A percentile compares a stretch with the other conserved stretches of the same genome.
These are phyloP conservation scores for Stenurella melanura DNA, from an alignment of 2,888 invertebrate species.

Conservation along the genomic window DNA sequence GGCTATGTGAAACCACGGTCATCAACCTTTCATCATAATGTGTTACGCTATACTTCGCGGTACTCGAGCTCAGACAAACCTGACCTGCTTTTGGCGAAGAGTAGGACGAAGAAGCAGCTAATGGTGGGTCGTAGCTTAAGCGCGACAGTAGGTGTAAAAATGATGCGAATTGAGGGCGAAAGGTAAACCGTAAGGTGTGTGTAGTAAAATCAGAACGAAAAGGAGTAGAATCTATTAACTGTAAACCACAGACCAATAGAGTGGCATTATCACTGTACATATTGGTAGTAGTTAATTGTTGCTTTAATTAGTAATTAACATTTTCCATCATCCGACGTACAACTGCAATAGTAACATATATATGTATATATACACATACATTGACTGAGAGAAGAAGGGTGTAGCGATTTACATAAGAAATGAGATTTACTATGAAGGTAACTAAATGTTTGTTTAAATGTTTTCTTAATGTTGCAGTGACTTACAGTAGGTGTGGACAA, in stretches of 20 bases:
- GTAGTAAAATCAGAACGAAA: constrained; percentile 68
- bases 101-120: constrained; percentile 43
- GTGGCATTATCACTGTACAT: constrained; percentile 3
- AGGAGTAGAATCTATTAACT: constrained; percentile 51
- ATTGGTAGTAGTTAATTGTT: constrained; percentile 3
- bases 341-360: neutral
- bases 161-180: constrained; percentile 73
- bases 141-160: constrained; percentile 72
- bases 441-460: too few species aligned
- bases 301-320: constrained; percentile 2
- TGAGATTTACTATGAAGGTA: too few species aligned
- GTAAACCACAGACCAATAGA: constrained; percentile 43
- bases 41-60: constrained; percentile 71
- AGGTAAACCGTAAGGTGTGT: constrained; percentile 72
- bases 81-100: constrained; percentile 24
- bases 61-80: constrained; percentile 51
- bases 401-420: too few species aligned
- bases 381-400: too few species aligned
- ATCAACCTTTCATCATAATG: constrained; percentile 71
- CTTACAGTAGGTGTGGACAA: too few species aligned
- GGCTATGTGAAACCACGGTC: constrained; percentile 67
- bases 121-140: constrained; percentile 60
- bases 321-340: neutral
- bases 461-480: too few species aligned
- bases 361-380: too few species aligned